phyloP scores from a whole-genome alignment of 2,888 invertebrate genomes.

The Molanna angustata region DNA sequence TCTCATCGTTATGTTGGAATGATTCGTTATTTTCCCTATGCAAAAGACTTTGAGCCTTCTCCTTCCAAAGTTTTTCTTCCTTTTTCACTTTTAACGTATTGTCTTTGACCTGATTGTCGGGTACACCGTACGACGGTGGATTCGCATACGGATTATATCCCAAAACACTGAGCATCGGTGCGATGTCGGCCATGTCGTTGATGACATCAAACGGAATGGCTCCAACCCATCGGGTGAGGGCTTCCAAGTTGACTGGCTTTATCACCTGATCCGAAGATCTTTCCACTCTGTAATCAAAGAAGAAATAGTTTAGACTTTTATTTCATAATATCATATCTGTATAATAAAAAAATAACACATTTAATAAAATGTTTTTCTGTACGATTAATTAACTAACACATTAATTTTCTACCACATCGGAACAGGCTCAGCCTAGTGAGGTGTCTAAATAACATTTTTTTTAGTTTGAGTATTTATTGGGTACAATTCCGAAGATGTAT shows the following conservation, averaged over 20 bases:
- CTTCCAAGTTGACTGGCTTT: constrained; percentile 96
- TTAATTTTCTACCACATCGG: too few relatives aligned
- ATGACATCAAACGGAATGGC: constrained; percentile 88
- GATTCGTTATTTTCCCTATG: constrained; percentile 16
- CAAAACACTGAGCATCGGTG: constrained; percentile 88
- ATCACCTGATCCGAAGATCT: constrained; percentile 98
- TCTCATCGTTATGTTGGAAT: constrained; percentile 19
- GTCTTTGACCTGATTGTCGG: constrained; percentile 71
- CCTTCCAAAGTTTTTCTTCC: constrained; percentile 38
- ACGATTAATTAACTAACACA: too few relatives aligned
- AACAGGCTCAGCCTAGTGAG: too few relatives aligned
- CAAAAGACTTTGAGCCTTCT: constrained; percentile 28
- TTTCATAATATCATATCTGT: too few relatives aligned
- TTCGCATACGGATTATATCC: constrained; percentile 97
- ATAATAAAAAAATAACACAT: too few relatives aligned
- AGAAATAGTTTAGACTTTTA: too few relatives aligned
- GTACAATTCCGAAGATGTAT: too few relatives aligned
- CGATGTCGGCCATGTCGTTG: constrained; percentile 87
- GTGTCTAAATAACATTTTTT: too few relatives aligned
- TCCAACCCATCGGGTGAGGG: constrained; percentile 89
- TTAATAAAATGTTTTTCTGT: too few relatives aligned
- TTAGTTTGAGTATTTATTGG: too few relatives aligned
- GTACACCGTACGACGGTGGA: constrained; percentile 91
- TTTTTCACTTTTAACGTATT: constrained; percentile 54
- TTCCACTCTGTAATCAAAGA: constrained; percentile 72